phyloP scores from a whole-genome alignment of 2,113 vertebrate species.

The Hydrolagus affinis region DNA sequence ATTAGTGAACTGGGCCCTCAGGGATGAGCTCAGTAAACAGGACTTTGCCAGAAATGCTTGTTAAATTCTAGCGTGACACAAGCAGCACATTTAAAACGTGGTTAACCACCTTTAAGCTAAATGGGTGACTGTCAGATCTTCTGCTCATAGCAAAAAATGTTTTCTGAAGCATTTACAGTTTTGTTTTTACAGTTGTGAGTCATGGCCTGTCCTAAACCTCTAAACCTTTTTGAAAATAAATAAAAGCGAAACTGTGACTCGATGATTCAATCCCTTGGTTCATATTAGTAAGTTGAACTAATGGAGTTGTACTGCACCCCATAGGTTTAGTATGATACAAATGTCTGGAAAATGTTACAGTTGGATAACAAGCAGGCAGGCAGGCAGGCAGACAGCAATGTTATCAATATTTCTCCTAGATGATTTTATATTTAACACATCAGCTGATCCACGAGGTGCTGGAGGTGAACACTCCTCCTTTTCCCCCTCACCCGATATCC shows the following conservation, averaged over 20 bases:
- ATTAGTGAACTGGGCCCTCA: too few relatives aligned
- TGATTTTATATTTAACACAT: too few relatives aligned
- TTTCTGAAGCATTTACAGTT: too few relatives aligned
- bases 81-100: neutral
- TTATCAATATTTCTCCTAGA: too few relatives aligned
- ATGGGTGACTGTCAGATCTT: neutral
- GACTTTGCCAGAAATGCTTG: neutral
- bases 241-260: neutral
- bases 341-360: neutral
- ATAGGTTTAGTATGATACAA: neutral
- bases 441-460: too few relatives aligned
- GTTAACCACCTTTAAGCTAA: neutral
- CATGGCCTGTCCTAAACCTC: neutral
- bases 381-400: neutral
- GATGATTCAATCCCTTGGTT: constrained; percentile 8
- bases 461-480: too few relatives aligned
- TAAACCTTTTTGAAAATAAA: neutral
- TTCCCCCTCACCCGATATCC: too few relatives aligned
- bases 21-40: too few relatives aligned
- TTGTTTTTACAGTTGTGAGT: constrained; percentile 10
- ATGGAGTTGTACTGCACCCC: neutral
- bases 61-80: neutral
- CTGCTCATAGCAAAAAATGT: neutral
- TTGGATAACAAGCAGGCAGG: neutral
- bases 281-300: constrained; percentile 6